Evolutionary conservation across 2,888 invertebrate species (phyloP).

Genomic region (Hirudinaria manillensis): DNA sequence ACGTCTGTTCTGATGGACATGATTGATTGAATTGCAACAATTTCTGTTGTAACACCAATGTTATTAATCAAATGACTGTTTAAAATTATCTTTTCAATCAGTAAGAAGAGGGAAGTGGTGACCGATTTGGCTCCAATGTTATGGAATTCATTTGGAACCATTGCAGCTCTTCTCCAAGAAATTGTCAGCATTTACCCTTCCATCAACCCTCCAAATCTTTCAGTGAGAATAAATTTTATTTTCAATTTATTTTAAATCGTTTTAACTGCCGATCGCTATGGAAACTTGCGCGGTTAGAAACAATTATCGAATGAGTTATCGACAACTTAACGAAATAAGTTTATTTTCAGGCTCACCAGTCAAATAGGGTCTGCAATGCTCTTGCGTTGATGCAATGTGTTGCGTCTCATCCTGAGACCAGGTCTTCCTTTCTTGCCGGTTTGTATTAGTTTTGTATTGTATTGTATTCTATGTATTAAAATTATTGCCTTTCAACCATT

Average conservation of each 20-base stretch:
- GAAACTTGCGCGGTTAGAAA: not conserved
- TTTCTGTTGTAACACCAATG: too few species aligned
- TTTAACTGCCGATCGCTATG: not conserved
- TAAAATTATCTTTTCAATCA: slow-evolving; percentile 56
- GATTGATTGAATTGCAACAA: too few species aligned
- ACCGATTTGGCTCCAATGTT: slow-evolving; percentile 95
- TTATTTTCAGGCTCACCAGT: slow-evolving; percentile 71
- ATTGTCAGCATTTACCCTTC: slow-evolving; percentile 97
- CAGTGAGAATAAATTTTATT: slow-evolving; percentile 58
- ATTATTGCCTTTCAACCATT: too few species aligned
- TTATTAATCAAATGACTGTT: not conserved
- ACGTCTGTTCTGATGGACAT: too few species aligned
- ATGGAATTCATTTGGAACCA: slow-evolving; percentile 97
- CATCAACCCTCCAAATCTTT: slow-evolving; percentile 92
- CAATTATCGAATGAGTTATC: not conserved
- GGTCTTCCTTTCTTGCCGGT: slow-evolving; percentile 76
- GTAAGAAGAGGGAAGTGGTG: slow-evolving; percentile 79
- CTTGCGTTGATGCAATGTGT: slow-evolving; percentile 95
- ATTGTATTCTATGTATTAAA: not conserved
- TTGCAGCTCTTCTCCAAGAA: slow-evolving; percentile 83
- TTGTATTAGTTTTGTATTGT: not conserved
- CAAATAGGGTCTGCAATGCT: slow-evolving; percentile 97
- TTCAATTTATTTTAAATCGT: not conserved
- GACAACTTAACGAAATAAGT: too few species aligned
- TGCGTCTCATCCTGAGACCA: slow-evolving; percentile 96